Conservation (phyloP, 2,888 invertebrate species). For the Xanthostigma xanthostigma region DNA sequence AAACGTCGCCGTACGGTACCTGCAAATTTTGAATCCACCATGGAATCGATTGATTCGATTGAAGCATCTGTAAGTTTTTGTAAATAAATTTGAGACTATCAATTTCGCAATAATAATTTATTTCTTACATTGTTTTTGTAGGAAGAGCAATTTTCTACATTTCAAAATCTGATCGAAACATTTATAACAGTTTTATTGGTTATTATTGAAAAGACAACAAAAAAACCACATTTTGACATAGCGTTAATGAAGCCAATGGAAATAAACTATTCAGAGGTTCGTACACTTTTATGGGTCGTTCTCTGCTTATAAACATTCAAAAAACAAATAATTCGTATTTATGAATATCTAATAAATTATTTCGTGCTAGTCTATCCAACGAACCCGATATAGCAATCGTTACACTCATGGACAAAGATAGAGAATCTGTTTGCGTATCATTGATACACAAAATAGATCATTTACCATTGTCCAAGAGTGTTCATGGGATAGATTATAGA, state of each 20-base stretch:
- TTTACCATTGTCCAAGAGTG: too few relatives aligned
- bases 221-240: neutral
- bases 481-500: too few relatives aligned
- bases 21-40: constrained; percentile 32
- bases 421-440: too few relatives aligned
- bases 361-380: too few relatives aligned
- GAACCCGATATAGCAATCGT: too few relatives aligned
- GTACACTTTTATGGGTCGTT: too few relatives aligned
- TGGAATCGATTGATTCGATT: constrained; percentile 31
- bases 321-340: too few relatives aligned
- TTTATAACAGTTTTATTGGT: constrained; percentile 32
- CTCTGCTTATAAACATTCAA: too few relatives aligned
- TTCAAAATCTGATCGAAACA: constrained; percentile 35
- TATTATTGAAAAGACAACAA: constrained; percentile 26
- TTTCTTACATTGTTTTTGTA: constrained; percentile 11
- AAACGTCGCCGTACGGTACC: constrained; percentile 24
- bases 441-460: too few relatives aligned
- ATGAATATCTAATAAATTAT: too few relatives aligned
- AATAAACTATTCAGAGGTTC: too few relatives aligned
- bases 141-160: constrained; percentile 22
- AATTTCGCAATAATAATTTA: neutral
- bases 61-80: constrained; percentile 19
- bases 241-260: neutral
- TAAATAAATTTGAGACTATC: constrained; percentile 7
- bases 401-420: too few relatives aligned